A percentile compares a stretch with the other conserved stretches of the same genome.
Evolutionary conservation across 2,797 vertebrate genomes (phyloP).

Genomic region (Benthosema pterotum): DNA sequence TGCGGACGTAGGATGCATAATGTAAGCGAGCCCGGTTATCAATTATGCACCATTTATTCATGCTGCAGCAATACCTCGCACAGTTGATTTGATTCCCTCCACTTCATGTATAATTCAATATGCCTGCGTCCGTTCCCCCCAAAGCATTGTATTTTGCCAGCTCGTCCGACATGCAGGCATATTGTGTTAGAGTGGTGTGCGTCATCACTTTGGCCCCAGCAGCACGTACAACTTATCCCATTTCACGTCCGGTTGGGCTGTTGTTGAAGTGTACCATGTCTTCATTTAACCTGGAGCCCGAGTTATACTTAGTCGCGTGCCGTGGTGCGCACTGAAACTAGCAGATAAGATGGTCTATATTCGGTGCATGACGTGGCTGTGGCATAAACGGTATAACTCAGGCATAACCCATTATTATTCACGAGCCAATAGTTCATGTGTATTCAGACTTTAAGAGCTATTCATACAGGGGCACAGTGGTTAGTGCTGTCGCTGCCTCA

Average conservation of each 20-base stretch:
- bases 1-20: constrained; percentile 69
- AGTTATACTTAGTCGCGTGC: too few species aligned
- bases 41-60: constrained; percentile 79
- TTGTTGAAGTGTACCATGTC: not conserved
- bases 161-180: constrained; percentile 20
- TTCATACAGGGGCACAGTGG: too few species aligned
- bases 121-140: constrained; percentile 35
- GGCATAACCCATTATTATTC: too few species aligned
- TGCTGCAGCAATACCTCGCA: constrained; percentile 68
- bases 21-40: constrained; percentile 63
- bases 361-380: too few species aligned
- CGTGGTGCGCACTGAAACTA: too few species aligned
- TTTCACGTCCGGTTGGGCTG: not conserved
- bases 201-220: constrained; percentile 20
- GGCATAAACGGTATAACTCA: too few species aligned
- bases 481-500: too few species aligned
- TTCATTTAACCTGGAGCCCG: not conserved
- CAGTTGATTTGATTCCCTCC: constrained; percentile 74
- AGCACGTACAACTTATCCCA: constrained; percentile 1
- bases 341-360: too few species aligned
- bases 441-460: too few species aligned
- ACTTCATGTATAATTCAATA: constrained; percentile 75
- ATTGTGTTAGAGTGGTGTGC: constrained; percentile 33
- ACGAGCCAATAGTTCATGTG: too few species aligned
- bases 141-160: constrained; percentile 12